These are phyloP conservation scores for Patella vulgata DNA, from an alignment of 1,140 invertebrate species.

Conservation along the genomic window DNA sequence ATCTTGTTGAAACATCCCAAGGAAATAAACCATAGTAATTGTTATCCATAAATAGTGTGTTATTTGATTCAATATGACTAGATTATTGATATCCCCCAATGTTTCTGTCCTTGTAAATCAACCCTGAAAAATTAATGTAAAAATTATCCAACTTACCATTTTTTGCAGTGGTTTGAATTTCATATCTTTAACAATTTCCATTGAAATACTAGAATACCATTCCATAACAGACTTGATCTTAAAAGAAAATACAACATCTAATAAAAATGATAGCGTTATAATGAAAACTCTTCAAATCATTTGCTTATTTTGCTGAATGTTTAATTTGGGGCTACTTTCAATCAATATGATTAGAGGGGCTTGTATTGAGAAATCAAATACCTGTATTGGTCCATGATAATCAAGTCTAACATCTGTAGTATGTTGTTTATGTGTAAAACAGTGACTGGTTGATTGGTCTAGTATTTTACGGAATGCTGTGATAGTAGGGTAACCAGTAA, in stretches of 20 bases:
- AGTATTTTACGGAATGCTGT: slow-evolving; percentile 40
- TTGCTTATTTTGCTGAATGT: too few species aligned
- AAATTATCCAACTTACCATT: too few species aligned
- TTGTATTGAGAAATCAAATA: slow-evolving; percentile 6
- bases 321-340: background rate
- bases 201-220: slow-evolving; percentile 33
- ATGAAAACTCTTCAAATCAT: too few species aligned
- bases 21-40: too few species aligned
- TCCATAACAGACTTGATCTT: slow-evolving; percentile 37
- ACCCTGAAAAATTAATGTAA: background rate
- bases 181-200: slow-evolving; percentile 23
- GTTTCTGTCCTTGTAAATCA: slow-evolving; percentile 1
- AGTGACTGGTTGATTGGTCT: slow-evolving; percentile 31
- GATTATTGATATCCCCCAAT: too few species aligned
- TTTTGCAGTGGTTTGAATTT: background rate
- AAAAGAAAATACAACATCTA: slow-evolving; percentile 9
- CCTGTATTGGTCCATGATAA: slow-evolving; percentile 45
- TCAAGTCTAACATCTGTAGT: slow-evolving; percentile 37
- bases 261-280: background rate
- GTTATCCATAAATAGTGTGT: too few species aligned
- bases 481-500: slow-evolving; percentile 39
- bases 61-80: too few species aligned
- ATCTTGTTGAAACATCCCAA: too few species aligned
- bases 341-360: background rate
- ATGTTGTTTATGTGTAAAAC: too few species aligned